Base-by-base conservation (phyloP, 2,113 vertebrate genomes). In the Collichthys lucidus region DNA sequence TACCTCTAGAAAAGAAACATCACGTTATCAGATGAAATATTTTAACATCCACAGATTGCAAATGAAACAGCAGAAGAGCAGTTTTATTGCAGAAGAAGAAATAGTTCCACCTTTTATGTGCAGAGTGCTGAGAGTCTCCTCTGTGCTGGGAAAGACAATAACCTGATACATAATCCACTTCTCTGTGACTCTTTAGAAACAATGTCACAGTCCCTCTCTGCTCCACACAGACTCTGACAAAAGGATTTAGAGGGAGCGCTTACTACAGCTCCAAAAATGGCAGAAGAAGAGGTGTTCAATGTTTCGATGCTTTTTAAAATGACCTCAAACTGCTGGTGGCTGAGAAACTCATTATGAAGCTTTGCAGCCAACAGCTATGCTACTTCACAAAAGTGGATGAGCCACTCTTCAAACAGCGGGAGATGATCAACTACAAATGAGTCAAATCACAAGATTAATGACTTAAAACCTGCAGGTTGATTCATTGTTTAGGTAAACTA, bases 11-110 rank as follows among this genome's bases (percentile, higher is more conserved):
- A n/a, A n/a, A n/a, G n/a, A n/a, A n/a, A n/a, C n/a, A n/a, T n/a
- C n/a, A n/a, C n/a, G n/a, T n/a, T n/a, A n/a, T n/a, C n/a, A n/a
- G n/a, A n/a, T n/a, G n/a, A n/a, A n/a, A n/a, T n/a, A n/a, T n/a
- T n/a, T n/a, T n/a, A n/a, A n/a, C n/a, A n/a, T n/a, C n/a, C n/a
- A n/a, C n/a, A n/a, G 40, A 53, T 47, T 49, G 9, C 26, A 64
- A 46, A 57, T 77, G 61, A 79, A 44, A 16, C 4, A 60, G 44
- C 44, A 67, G 26, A 49, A 10, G 52, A 67, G 20, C 63, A 40
- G 26, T 77, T 59, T 59, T 24, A 26, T 11, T 56, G 49, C 67
- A 47, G 24, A 24, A 40, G 24, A 47, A 19, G 24, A 80, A 81
- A 4, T 1, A 7, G 3, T 53, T 7, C 52, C 15, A 19, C n/a